Base-by-base conservation (phyloP, 2,113 vertebrate genomes). In the Gavia stellata region DNA sequence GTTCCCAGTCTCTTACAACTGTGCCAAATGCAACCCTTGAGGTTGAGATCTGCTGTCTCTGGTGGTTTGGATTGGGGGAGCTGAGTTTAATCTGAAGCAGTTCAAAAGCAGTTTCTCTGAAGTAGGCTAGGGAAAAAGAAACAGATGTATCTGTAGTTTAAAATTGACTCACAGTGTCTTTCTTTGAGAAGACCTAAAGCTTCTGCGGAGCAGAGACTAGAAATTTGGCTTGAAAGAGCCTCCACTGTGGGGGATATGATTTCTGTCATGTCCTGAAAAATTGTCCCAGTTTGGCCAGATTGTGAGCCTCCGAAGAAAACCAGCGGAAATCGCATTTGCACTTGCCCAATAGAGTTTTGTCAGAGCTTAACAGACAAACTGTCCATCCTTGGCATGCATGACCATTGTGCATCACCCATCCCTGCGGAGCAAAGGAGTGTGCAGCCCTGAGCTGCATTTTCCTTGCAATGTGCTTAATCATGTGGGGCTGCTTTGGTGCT, bases 181-280 rank as follows among this genome's bases (percentile, higher is more conserved):
- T 85, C 80, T 89, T 67, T 63, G 58, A 45, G 90, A 84, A 81
- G 70, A 65, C 58, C 78, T 66, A 45, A 88, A 82, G 71, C 66
- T 96, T 94, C 74, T 93, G 38, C 45, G 45, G 74, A 94, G 62
- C 36, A 95, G 53, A 38, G 33, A 88, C 71, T 88, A 85, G 61
- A 94, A 92, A 93, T 75, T n/a, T 93, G 93, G 66, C 92, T 94
- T 78, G 88, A 93, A 94, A 88, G 81, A 78, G 87, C n/a, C 56
- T 91, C 67, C 59, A 36, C 66, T 77, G 62, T 1, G 8, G 53
- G 50, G 42, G 55, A 94, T 92, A 77, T 9, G 17, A 52, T 14
- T 96, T 88, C 88, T 88, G 90, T 94, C 42, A 58, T 74, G 85
- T 58, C 50, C 66, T 59, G 58, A 78, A 94, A 94, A 88, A 83